Conservation (phyloP, 2,888 invertebrate genomes). For the Trachelus troglodyta region DNA sequence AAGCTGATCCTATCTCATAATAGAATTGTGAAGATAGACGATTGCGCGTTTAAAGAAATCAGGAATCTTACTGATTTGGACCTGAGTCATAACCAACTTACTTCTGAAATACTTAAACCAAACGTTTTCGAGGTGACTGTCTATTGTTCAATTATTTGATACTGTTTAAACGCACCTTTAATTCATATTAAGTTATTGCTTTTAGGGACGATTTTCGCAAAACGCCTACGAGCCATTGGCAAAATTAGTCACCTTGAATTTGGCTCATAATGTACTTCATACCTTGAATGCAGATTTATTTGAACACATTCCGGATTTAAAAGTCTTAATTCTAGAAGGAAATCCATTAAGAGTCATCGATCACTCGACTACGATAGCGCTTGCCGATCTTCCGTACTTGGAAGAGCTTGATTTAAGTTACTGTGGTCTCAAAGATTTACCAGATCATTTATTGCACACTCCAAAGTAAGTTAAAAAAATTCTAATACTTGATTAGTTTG, state of each 20-base stretch:
- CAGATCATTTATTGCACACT: conserved; percentile 76
- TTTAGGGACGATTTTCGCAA: conserved; percentile 72
- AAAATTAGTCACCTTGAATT: conserved; percentile 71
- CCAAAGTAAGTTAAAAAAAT: conserved; percentile 61
- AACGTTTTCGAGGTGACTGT: conserved; percentile 74
- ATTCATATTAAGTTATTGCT: conserved; percentile 11
- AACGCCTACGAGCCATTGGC: conserved; percentile 72
- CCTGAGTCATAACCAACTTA: conserved; percentile 77
- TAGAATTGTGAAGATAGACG: conserved; percentile 73
- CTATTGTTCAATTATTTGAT: conserved; percentile 46
- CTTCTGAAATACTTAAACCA: conserved; percentile 71
- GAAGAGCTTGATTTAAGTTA: conserved; percentile 81
- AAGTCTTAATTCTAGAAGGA: conserved; percentile 76
- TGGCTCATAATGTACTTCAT: conserved; percentile 79
- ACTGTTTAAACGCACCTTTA: background rate
- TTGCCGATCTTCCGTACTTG: conserved; percentile 73
- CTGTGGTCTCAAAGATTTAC: conserved; percentile 73
- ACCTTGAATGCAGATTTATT: conserved; percentile 79
- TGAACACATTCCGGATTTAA: conserved; percentile 77
- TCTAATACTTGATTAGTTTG: background rate
- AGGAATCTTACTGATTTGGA: conserved; percentile 74
- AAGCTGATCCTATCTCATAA: conserved; percentile 74
- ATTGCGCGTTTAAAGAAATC: conserved; percentile 74
- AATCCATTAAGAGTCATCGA: conserved; percentile 81
- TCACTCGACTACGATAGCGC: conserved; percentile 72